Base-by-base conservation (phyloP, 2,113 vertebrate genomes). In the Bujurquina vittata region DNA sequence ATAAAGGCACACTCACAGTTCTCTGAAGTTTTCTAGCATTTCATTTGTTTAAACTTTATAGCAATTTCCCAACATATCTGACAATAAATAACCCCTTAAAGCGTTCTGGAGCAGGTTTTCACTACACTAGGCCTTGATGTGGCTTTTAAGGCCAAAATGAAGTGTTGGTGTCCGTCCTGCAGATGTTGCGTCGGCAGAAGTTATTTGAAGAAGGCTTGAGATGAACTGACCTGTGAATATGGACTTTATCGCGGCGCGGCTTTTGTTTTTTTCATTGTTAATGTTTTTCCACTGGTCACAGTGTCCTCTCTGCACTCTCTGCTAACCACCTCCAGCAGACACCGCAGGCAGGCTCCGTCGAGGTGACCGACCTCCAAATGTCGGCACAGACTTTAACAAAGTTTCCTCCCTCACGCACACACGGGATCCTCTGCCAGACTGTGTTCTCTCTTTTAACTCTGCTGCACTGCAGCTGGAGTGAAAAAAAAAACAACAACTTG, bases 321-420 rank as follows among this genome's bases (percentile, higher is more conserved):
- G 23, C 18, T 33, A 52, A 72, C 55, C 62, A 14, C 18, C 37
- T 8, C 23, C 83, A 10, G 22, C 78, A 55, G 59, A 46, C 76
- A 2, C 40, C n/a, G 56, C 8, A 26, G 65, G 26, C 83, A 75
- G 80, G 81, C 80, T 65, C 75, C 29, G 65, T 4, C 0, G 14
- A 80, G 81, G 85, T 83, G 79, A 88, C 29, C 7, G 62, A 88
- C 89, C 87, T 90, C 7, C 22, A n/a, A 63, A 4, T 55, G 63
- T 83, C 80, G 76, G 69, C 22, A 10, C 72, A 37, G 12, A 69
- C 65, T 55, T 79, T 58, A 80, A 77, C 46, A 57, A 59, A 77
- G 61, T 7, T 77, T 85, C 22, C 72, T 78, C 73, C 22, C 54
- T 12, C 15, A 23, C 12, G 63, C 79, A 74, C 40, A 69, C 40